Evolutionary conservation across 2,888 invertebrate species (phyloP), one percentile per base, ranked within the genome.

Genomic region (Chalcosyrphus nemorum): DNA sequence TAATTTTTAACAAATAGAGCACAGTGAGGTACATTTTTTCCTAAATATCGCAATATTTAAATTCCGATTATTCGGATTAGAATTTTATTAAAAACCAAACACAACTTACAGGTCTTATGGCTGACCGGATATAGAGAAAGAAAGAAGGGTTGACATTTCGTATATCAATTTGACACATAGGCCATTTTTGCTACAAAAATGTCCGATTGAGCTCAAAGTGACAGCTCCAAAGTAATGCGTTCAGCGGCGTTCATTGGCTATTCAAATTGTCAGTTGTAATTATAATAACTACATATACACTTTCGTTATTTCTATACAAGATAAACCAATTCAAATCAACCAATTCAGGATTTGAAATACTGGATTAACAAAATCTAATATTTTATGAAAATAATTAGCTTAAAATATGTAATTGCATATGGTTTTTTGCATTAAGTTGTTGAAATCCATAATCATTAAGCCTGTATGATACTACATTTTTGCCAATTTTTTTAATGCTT

Each of bases 91-190:
- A 35, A 75, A 87, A 86, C 81, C 66, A 71, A 54, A 84, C 82
- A 87, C 87, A 87, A 91, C 91, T 90, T 89, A 91, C 91, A 89
- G 89, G 89, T 90, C 88, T 89, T 89, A 90, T 89, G 88, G 90
- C 88, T 89, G 90, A 91, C 91, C 91, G 91, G 91, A 91, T 87
- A 88, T 87, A 90, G 88, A 90, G 91, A 89, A 89, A 87, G 90
- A 90, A 86, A 87, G 75, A 88, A 87, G 88, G 87, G 88, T 56
- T 88, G 90, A 88, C 89, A 89, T 87, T 86, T 87, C 81, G 68
- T 50, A 82, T 86, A 71, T 87, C 86, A 87, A 7, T 13, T 63
- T 63, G 47, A 63, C 47, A 63, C 2, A 1, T 2, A 13, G 0
- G 6, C 19, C 45, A 61, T 61, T 61, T 45, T 61, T 61, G 45